phyloP scores from a whole-genome alignment of 2,888 invertebrate species.

The Synanthedon vespiformis region DNA sequence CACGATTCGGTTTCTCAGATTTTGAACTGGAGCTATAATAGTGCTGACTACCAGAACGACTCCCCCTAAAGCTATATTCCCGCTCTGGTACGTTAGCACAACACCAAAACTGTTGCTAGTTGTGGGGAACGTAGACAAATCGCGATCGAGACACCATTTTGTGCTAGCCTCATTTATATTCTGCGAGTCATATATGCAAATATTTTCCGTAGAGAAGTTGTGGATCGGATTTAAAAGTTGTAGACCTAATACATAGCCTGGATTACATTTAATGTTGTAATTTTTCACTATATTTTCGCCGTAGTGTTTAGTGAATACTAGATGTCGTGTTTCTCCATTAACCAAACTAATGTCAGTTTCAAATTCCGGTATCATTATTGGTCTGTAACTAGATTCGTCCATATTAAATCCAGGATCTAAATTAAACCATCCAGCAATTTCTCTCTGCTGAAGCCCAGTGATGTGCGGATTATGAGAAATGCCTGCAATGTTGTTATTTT shows the following conservation, averaged over 20 bases:
- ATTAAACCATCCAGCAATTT: constrained; percentile 93
- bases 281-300: constrained; percentile 69
- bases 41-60: constrained; percentile 83
- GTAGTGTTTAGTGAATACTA: constrained; percentile 78
- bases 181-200: constrained; percentile 82
- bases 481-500: constrained; percentile 88
- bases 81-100: constrained; percentile 84
- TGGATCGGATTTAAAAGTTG: constrained; percentile 92
- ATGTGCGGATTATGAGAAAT: constrained; percentile 93
- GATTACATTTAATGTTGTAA: constrained; percentile 77
- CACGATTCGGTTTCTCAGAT: constrained; percentile 78
- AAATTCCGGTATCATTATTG: constrained; percentile 78
- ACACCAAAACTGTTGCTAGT: constrained; percentile 87
- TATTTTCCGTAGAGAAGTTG: constrained; percentile 86
- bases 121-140: constrained; percentile 90
- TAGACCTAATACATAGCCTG: constrained; percentile 88
- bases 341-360: constrained; percentile 73
- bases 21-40: constrained; percentile 79
- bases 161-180: constrained; percentile 74
- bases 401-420: constrained; percentile 75
- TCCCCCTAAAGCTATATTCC: constrained; percentile 82
- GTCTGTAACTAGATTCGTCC: constrained; percentile 79
- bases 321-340: constrained; percentile 82
- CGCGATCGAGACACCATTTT: constrained; percentile 83
- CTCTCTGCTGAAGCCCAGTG: constrained; percentile 85